Conservation (phyloP, 92 coral and sea anemone genomes). For the Porites rus region DNA sequence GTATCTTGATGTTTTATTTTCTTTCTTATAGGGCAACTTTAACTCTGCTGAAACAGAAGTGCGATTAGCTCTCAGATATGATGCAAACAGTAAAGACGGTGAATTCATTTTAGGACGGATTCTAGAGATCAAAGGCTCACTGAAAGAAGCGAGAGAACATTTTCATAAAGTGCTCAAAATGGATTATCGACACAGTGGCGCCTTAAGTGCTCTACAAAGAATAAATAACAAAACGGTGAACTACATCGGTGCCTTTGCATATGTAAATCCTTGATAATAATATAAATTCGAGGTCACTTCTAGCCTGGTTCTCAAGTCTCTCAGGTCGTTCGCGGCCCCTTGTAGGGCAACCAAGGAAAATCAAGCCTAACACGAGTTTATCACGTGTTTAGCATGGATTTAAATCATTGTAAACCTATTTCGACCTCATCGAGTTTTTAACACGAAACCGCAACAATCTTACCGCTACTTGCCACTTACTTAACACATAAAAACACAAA, state of each 20-base stretch:
- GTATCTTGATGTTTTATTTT: neutral
- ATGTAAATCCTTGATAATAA: too few species aligned
- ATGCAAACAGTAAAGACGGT: constrained; percentile 57
- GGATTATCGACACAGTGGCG: constrained; percentile 55
- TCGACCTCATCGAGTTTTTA: neutral
- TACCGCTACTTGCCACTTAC: neutral
- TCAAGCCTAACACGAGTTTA: neutral
- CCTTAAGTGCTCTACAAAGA: constrained; percentile 58
- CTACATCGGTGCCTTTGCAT: too few species aligned
- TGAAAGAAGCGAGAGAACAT: constrained; percentile 50
- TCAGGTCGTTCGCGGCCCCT: too few species aligned
- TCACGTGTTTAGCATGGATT: neutral
- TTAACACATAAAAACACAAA: too few species aligned
- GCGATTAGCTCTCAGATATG: constrained; percentile 52
- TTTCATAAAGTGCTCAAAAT: constrained; percentile 56
- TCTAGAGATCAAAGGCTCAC: constrained; percentile 57
- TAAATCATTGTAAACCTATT: neutral
- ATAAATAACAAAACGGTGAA: constrained; percentile 12
- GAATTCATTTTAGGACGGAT: constrained; percentile 67
- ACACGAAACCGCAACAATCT: neutral
- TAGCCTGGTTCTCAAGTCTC: too few species aligned
- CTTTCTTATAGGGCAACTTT: constrained; percentile 58
- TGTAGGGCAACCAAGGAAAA: too few species aligned
- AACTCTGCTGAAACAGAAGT: constrained; percentile 67
- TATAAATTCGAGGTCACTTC: too few species aligned